Evolutionary conservation across 2,888 invertebrate species (phyloP).

Genomic region (Xestobium rufovillosum): DNA sequence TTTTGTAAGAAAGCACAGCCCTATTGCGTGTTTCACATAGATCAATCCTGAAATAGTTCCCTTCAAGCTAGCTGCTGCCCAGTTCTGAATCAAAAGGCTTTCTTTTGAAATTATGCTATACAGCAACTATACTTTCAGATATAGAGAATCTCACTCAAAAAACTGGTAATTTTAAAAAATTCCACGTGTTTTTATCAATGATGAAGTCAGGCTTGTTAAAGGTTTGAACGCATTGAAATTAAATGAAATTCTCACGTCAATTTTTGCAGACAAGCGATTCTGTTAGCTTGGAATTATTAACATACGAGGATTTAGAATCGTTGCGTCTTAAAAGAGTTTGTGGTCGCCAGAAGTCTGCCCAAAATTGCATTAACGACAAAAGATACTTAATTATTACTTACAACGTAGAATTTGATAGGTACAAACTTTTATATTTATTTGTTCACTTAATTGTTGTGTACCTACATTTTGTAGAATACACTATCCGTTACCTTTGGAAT

Average conservation of each 20-base stretch:
- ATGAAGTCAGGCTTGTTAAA: constrained; percentile 48
- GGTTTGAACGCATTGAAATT: constrained; percentile 31
- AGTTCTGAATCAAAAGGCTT: constrained; percentile 5
- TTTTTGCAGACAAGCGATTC: constrained; percentile 45
- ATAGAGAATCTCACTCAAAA: constrained; percentile 49
- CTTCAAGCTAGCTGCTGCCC: neutral
- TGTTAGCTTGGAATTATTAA: constrained; percentile 46
- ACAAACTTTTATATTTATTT: too few relatives aligned
- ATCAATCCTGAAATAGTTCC: too few relatives aligned
- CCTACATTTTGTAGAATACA: constrained; percentile 42
- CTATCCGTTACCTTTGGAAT: constrained; percentile 49
- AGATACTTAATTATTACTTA: constrained; percentile 49
- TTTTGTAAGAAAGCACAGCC: too few relatives aligned
- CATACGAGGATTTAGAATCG: constrained; percentile 47
- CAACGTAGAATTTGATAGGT: constrained; percentile 50
- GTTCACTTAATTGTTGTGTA: too few relatives aligned
- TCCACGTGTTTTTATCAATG: constrained; percentile 49
- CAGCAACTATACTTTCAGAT: constrained; percentile 38
- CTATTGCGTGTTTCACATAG: too few relatives aligned
- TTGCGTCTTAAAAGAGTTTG: constrained; percentile 37
- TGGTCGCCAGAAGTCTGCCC: constrained; percentile 25
- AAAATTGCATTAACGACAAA: constrained; percentile 36
- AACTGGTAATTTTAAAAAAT: constrained; percentile 51
- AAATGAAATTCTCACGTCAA: constrained; percentile 6
- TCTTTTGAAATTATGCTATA: too few relatives aligned